A percentile compares a stretch with the other conserved stretches of the same genome.
Evolutionary conservation across 1,140 invertebrate genomes (phyloP).

Genomic region (Drosophila truncata): DNA sequence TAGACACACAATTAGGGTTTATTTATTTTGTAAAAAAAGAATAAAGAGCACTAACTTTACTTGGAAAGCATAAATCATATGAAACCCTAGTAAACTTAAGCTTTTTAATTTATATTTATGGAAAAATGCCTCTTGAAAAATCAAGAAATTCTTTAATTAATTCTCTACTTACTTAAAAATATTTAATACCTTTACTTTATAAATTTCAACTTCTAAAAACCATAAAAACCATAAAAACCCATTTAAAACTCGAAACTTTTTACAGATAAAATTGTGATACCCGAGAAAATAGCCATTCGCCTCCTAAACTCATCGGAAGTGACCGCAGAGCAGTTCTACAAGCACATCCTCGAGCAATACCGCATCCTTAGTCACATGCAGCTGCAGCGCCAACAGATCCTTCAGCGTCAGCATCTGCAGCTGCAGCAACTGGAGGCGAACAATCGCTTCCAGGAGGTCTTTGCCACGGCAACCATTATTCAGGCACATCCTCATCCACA

Average conservation of each 20-base stretch:
- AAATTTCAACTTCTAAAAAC: no score
- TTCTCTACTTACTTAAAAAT: no score
- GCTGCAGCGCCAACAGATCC: constrained; percentile 74
- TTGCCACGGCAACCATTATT: constrained; percentile 81
- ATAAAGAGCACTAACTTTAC: no score
- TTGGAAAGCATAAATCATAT: no score
- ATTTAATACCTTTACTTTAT: no score
- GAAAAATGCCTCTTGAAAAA: no score
- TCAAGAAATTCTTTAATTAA: no score
- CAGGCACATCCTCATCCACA: constrained; percentile 71
- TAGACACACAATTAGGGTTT: not conserved
- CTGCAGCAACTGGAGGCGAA: constrained; percentile 78
- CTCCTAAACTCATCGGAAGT: constrained; percentile 84
- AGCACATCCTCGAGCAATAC: constrained; percentile 82
- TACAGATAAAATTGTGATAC: constrained; percentile 85
- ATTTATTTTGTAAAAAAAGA: no score
- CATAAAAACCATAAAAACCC: no score
- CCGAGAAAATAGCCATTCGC: constrained; percentile 84
- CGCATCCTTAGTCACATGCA: constrained; percentile 77
- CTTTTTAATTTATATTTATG: no score
- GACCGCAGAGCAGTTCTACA: constrained; percentile 84
- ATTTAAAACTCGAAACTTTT: not conserved
- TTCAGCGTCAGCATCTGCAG: constrained; percentile 80
- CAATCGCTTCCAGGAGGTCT: constrained; percentile 82
- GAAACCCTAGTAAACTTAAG: no score